Conservation (phyloP, 1,140 invertebrate species). For the Mamestra configurata region DNA sequence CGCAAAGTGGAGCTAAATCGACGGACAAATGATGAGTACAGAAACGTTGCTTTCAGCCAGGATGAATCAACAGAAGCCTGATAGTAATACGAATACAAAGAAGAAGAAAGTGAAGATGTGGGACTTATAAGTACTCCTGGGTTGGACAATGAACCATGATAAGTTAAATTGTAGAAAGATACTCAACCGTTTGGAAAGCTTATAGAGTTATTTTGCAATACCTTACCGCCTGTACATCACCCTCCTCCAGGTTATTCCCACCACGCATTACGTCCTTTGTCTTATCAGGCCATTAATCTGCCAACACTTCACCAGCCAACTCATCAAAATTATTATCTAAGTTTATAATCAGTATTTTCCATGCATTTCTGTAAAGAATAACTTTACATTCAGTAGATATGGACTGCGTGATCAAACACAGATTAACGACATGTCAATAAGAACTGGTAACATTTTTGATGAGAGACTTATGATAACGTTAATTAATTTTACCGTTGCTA, state of each 20-base stretch:
- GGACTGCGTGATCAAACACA: constrained; percentile 25
- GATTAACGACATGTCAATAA: constrained; percentile 26
- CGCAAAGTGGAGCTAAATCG: no score
- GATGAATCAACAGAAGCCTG: no score
- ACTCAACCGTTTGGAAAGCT: no score
- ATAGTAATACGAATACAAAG: no score
- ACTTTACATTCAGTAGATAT: constrained; percentile 11
- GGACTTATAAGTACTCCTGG: no score
- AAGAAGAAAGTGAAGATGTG: no score
- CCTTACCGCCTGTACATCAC: background rate
- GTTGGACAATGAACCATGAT: no score
- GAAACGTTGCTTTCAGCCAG: no score
- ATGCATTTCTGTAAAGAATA: background rate
- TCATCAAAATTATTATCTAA: background rate
- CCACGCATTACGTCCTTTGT: background rate
- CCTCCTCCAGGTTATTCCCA: background rate
- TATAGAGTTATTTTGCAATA: no score
- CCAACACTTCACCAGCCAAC: background rate
- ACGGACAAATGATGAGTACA: no score
- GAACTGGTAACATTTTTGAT: constrained; percentile 22
- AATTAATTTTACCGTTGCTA: constrained; percentile 16
- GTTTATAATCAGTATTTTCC: background rate
- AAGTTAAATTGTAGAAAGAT: no score
- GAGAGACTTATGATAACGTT: constrained; percentile 21
- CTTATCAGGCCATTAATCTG: background rate